phyloP scores from a whole-genome alignment of 2,888 invertebrate species.

The Holacanthella duospinosa region DNA sequence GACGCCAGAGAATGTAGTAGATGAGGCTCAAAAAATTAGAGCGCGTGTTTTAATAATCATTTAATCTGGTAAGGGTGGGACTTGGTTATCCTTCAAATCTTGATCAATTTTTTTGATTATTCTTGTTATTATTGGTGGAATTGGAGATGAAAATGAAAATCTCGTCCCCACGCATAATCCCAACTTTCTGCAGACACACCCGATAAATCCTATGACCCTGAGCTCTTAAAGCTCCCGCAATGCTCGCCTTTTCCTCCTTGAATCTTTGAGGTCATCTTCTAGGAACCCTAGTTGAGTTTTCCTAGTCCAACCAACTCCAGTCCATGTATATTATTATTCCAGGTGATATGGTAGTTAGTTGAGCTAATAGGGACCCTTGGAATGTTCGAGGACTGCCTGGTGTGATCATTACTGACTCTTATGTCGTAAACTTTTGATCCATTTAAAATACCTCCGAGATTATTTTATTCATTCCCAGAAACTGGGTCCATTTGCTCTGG shows the following conservation, averaged over 20 bases:
- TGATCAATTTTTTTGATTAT: no score
- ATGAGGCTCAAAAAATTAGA: no score
- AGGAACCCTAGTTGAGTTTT: neutral
- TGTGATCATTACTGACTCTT: neutral
- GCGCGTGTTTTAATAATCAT: no score
- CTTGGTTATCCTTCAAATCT: no score
- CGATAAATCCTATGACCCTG: neutral
- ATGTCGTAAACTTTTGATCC: conserved; percentile 5
- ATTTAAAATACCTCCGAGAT: neutral
- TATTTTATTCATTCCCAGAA: neutral
- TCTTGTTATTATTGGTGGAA: neutral
- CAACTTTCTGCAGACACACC: neutral
- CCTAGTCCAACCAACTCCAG: neutral
- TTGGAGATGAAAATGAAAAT: no score
- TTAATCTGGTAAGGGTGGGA: no score
- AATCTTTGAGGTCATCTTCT: neutral
- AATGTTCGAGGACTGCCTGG: neutral
- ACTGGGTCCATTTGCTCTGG: no score
- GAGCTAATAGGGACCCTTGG: conserved; percentile 1
- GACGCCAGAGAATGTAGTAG: no score
- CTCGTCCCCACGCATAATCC: neutral
- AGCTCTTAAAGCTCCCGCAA: neutral
- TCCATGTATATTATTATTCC: neutral
- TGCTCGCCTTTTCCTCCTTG: neutral
- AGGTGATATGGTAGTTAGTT: conserved; percentile 2